Base-by-base conservation (phyloP, 2,113 vertebrate species). In the Pimephales promelas region DNA sequence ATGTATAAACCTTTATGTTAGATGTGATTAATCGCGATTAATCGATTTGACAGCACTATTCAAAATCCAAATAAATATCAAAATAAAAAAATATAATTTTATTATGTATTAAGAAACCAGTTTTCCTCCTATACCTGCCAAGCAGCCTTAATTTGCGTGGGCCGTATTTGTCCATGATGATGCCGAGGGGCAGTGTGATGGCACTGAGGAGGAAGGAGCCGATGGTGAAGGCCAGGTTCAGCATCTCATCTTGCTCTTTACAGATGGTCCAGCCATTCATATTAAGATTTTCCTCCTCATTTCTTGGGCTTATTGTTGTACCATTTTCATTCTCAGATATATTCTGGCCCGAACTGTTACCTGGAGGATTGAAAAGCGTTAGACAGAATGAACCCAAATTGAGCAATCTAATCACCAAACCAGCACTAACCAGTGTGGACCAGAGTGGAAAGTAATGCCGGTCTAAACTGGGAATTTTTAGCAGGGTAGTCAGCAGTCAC, bases 101-200 rank as follows among this genome's bases (percentile, higher is more conserved):
- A n/a, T n/a, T 20, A 5, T 5, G 18, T 68, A 22, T 43, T 20
- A 6, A 13, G 4, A 14, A 71, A 4, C n/a, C 34, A 13, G 20
- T 43, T 54, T 31, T 73, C n/a, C 95, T 84, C 72, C 10, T 70
- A 26, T 77, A 99, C 98, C 98, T 99, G 92, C 98, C 98, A 10
- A 98, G 94, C 73, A 99, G 94, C 10, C 98, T 92, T 59, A 99
- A 94, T 90, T 99, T 99, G 62, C 98, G 94, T 0, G 98, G 97
- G 0, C 98, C 98, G 0, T 99, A 99, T 86, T 99, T 99, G 92
- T 99, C 98, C 98, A 99, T 99, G 93, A 99, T 95, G 24, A 99
- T 99, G 54, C 98, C 98, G 88, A 99, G 89, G 20, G 98, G 98
- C 85, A 99, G 92, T 0, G 97, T 98, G 92, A 99, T 99, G 56